phyloP scores from a whole-genome alignment of 2,888 invertebrate genomes.

The Acanthosepion esculentum region DNA sequence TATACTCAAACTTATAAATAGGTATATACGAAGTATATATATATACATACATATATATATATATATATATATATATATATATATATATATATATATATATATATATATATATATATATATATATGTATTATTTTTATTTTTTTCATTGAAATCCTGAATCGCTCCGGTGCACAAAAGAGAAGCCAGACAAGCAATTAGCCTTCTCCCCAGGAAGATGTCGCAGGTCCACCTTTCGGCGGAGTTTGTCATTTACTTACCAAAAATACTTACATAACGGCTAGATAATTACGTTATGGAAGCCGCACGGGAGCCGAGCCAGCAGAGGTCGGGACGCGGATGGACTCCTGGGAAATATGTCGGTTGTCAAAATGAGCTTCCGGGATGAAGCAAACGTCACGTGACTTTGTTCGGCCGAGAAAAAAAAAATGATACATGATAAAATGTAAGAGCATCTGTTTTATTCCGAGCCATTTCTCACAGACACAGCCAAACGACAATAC shows the following conservation, averaged over 20 bases:
- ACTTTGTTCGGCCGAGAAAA: not conserved
- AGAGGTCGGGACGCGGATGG: not conserved
- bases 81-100: no score
- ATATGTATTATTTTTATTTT: no score
- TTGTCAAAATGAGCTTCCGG: not conserved
- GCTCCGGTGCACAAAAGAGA: not conserved
- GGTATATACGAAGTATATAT: no score
- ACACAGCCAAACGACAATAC: no score
- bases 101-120: not conserved
- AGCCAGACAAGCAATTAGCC: slow-evolving; percentile 10
- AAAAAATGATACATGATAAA: not conserved
- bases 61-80: not conserved
- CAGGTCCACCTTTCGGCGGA: slow-evolving; percentile 22
- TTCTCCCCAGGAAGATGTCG: slow-evolving; percentile 20
- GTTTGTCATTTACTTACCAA: slow-evolving; percentile 33
- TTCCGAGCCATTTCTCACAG: no score
- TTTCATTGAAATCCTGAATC: slow-evolving; percentile 7
- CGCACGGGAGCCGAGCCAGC: not conserved
- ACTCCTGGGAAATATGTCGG: not conserved
- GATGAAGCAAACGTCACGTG: not conserved
- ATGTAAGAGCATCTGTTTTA: not conserved
- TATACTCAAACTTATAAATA: not conserved
- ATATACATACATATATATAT: no score
- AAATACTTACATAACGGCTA: slow-evolving; percentile 16
- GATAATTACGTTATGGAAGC: slow-evolving; percentile 11